Percentiles rank a stretch among this genome's conserved stretches.
phyloP scores from a whole-genome alignment of 1,140 invertebrate genomes.

The Charaxes varanes region DNA sequence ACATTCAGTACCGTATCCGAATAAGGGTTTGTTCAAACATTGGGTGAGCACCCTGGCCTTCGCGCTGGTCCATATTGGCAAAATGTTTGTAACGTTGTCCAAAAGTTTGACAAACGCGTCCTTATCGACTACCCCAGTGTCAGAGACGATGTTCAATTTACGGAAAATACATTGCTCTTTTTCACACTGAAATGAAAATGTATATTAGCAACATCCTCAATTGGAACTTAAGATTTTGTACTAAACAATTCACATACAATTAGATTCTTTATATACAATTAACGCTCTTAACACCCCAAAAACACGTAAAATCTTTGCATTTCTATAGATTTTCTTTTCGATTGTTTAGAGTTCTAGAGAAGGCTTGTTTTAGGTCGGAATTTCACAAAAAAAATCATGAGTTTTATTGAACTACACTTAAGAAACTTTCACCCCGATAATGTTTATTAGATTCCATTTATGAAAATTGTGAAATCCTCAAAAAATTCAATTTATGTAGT shows the following conservation, averaged over 20 bases:
- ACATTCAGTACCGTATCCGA: constrained; percentile 35
- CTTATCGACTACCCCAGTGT: constrained; percentile 30
- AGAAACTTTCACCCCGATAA: background rate
- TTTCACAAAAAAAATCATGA: no score
- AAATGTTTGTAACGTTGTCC: constrained; percentile 35
- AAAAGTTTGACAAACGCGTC: constrained; percentile 38
- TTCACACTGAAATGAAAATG: constrained; percentile 40
- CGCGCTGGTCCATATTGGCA: constrained; percentile 39
- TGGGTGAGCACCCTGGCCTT: constrained; percentile 42
- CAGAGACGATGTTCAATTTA: constrained; percentile 33
- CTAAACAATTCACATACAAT: background rate
- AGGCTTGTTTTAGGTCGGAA: no score
- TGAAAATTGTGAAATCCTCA: no score
- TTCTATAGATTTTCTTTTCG: no score
- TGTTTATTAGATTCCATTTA: no score
- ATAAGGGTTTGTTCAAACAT: constrained; percentile 32
- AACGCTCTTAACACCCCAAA: no score
- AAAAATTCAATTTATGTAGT: no score
- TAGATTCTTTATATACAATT: no score
- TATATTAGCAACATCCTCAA: background rate
- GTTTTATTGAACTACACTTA: background rate
- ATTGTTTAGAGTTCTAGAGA: no score
- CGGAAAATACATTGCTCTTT: constrained; percentile 49
- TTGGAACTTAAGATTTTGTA: background rate
- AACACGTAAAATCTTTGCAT: no score